Evolutionary conservation across 2,888 invertebrate species (phyloP).

Genomic region (Branchellion lobata): DNA sequence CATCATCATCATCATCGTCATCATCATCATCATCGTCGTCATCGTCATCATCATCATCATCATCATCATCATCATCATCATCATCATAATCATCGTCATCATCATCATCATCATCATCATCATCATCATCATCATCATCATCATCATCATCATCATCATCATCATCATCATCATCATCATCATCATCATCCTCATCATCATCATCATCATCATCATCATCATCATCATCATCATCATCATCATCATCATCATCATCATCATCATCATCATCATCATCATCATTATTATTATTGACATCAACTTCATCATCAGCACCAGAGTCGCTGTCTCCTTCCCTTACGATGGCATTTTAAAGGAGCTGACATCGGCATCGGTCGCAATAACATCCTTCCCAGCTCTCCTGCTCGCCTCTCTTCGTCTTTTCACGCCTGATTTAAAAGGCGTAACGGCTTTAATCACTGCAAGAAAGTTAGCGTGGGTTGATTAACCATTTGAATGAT

Average conservation of each 20-base stretch:
- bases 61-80: no score
- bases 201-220: constrained; percentile 20
- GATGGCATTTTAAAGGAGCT: neutral
- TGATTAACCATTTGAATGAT: no score
- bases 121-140: neutral
- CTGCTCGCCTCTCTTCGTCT: no score
- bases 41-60: constrained; percentile 40
- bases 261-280: constrained; percentile 39
- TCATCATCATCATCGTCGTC: constrained; percentile 40
- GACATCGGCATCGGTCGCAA: neutral
- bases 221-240: constrained; percentile 30
- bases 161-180: neutral
- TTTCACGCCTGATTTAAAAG: no score
- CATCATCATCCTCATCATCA: no score
- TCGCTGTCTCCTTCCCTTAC: neutral
- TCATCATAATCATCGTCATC: no score
- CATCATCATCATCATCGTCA: constrained; percentile 38
- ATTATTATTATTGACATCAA: constrained; percentile 16
- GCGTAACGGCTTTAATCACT: no score
- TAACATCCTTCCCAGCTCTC: no score
- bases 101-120: neutral
- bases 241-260: constrained; percentile 17
- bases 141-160: neutral
- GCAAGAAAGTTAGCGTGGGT: no score
- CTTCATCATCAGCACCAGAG: neutral